These are phyloP conservation scores for Peromyscus californicus DNA, from an alignment of 2,113 vertebrate species.

Conservation along the genomic window DNA sequence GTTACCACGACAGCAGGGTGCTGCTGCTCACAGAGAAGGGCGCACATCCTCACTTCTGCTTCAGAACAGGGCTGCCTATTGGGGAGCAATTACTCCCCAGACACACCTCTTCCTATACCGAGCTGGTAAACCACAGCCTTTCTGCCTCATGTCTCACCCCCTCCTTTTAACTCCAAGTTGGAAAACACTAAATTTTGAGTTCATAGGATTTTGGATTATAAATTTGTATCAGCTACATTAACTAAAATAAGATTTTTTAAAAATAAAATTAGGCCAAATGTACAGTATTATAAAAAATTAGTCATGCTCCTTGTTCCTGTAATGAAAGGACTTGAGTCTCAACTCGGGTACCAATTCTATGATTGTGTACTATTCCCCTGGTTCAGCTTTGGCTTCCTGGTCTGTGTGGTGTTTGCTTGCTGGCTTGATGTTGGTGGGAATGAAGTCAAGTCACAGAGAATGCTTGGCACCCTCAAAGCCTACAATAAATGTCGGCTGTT, in stretches of 20 bases:
- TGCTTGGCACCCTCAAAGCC: background rate
- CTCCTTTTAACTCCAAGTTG: background rate
- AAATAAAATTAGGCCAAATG: background rate
- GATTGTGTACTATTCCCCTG: background rate
- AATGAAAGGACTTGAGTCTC: background rate
- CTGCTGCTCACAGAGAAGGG: background rate
- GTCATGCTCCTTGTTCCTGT: background rate
- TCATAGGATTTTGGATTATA: background rate
- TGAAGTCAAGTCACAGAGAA: background rate
- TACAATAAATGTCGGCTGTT: background rate
- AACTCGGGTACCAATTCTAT: background rate
- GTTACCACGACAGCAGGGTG: background rate
- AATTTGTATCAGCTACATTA: background rate
- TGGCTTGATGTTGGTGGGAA: slow-evolving; percentile 13
- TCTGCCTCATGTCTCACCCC: background rate
- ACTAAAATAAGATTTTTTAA: background rate
- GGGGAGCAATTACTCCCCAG: background rate
- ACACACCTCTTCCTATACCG: background rate
- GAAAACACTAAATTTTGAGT: background rate
- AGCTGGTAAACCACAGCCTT: background rate
- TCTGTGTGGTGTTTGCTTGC: background rate
- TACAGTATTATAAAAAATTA: background rate
- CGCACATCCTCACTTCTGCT: background rate
- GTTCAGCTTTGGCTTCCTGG: background rate
- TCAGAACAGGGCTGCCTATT: background rate